These are phyloP conservation scores for Echinarachnius parma DNA, from an alignment of 53 echinoderm and acorn worm genomes.

Conservation along the genomic window DNA sequence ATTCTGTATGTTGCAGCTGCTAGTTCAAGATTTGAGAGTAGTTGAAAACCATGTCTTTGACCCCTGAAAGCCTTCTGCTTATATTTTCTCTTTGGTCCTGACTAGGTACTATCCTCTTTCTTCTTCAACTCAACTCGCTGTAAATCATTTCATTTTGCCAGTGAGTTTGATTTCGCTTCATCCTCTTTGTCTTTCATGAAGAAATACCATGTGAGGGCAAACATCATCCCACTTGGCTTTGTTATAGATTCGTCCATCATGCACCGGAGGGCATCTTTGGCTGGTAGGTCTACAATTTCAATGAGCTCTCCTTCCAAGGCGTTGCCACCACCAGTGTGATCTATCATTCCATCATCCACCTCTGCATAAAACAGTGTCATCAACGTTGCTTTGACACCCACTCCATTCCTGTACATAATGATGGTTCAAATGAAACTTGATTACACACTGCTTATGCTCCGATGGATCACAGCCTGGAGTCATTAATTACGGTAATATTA, in stretches of 20 bases:
- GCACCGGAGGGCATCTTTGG: slow-evolving; percentile 30
- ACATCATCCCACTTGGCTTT: slow-evolving; percentile 59
- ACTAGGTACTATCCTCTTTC: too few relatives aligned
- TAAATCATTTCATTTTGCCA: too few relatives aligned
- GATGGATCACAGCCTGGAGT: too few relatives aligned
- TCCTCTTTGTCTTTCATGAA: slow-evolving; percentile 35
- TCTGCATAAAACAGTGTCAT: slow-evolving; percentile 72
- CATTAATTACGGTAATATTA: too few relatives aligned
- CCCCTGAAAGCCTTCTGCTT: too few relatives aligned
- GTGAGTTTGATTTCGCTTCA: neutral
- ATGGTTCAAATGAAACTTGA: too few relatives aligned
- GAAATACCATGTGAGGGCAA: slow-evolving; percentile 68
- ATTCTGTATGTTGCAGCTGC: too few relatives aligned
- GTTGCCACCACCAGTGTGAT: slow-evolving; percentile 53
- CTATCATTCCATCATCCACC: slow-evolving; percentile 66
- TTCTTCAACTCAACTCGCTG: too few relatives aligned
- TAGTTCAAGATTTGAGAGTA: too few relatives aligned
- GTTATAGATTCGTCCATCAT: slow-evolving; percentile 50
- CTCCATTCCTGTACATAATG: slow-evolving; percentile 49
- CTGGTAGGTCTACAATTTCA: slow-evolving; percentile 56
- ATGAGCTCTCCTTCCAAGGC: slow-evolving; percentile 65
- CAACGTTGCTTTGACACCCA: slow-evolving; percentile 56
- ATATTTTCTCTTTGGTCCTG: too few relatives aligned
- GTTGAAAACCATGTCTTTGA: too few relatives aligned
- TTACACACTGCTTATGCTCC: too few relatives aligned